Conservation (phyloP, 2,797 vertebrate species). For the Dromococcyx pavoninus region DNA sequence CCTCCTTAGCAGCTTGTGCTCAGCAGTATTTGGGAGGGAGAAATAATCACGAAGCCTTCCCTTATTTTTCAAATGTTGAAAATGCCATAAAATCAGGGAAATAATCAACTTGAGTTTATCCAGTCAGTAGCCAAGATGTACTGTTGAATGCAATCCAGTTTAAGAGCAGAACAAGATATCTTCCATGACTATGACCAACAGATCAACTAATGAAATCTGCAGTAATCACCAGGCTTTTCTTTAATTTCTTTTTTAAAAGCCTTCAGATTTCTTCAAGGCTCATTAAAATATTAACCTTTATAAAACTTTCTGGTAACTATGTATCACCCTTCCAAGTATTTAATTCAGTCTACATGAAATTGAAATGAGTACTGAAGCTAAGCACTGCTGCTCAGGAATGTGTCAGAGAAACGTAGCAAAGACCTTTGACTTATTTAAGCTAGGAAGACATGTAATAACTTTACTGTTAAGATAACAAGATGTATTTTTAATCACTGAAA, state of each 20-base stretch:
- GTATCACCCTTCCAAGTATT: neutral
- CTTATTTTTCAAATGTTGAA: neutral
- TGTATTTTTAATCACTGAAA: slow-evolving; percentile 47
- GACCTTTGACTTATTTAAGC: slow-evolving; percentile 17
- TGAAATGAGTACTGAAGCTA: neutral
- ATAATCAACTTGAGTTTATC: neutral
- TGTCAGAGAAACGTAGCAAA: neutral
- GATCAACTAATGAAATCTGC: neutral
- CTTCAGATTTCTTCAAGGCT: slow-evolving; percentile 1
- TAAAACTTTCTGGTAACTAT: neutral
- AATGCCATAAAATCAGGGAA: neutral
- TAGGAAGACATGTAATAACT: neutral
- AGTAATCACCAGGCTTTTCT: neutral
- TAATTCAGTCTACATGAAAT: neutral
- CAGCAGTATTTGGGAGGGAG: neutral
- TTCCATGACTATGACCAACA: neutral
- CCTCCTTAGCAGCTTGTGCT: neutral
- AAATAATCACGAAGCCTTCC: neutral
- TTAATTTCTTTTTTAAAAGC: neutral
- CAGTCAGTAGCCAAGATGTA: neutral
- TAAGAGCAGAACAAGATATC: neutral
- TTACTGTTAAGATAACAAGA: neutral
- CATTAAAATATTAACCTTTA: slow-evolving; percentile 24
- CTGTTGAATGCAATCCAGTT: neutral
- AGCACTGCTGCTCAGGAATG: neutral